Conservation (phyloP, 2,888 invertebrate species). For the Adineta ricciae region DNA sequence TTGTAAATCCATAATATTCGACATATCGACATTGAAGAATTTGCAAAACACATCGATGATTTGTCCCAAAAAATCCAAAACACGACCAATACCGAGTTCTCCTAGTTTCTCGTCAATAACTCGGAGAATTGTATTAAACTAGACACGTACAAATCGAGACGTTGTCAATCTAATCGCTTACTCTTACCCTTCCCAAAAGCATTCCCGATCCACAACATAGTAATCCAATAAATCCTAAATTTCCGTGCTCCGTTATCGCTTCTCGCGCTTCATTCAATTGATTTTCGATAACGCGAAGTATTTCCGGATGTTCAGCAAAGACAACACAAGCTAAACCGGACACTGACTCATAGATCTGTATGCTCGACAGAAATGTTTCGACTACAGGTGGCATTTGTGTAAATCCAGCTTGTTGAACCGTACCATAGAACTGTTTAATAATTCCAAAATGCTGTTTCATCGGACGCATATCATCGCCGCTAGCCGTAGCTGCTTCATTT, state of each 20-base stretch:
- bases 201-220: constrained; percentile 27
- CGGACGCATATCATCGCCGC: not conserved
- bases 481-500: constrained; percentile 5
- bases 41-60: constrained; percentile 31
- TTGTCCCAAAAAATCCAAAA: constrained; percentile 29
- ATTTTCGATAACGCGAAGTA: constrained; percentile 22
- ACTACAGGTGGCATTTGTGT: constrained; percentile 23
- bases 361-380: constrained; percentile 20
- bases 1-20: constrained; percentile 18
- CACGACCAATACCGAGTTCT: constrained; percentile 28
- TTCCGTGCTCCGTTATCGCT: constrained; percentile 17
- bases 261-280: constrained; percentile 26
- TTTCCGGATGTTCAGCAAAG: constrained; percentile 28
- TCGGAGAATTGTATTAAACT: constrained; percentile 26
- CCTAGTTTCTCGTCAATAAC: constrained; percentile 28
- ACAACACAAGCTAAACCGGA: constrained; percentile 30
- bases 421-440: constrained; percentile 30
- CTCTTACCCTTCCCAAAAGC: not conserved
- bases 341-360: constrained; percentile 30
- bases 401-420: constrained; percentile 24
- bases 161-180: not conserved
- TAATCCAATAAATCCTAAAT: constrained; percentile 1
- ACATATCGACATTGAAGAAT: constrained; percentile 28
- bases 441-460: constrained; percentile 26
- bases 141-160: not conserved